These are phyloP conservation scores for Malurus elegans DNA, from an alignment of 2,113 vertebrate genomes.

Conservation along the genomic window DNA sequence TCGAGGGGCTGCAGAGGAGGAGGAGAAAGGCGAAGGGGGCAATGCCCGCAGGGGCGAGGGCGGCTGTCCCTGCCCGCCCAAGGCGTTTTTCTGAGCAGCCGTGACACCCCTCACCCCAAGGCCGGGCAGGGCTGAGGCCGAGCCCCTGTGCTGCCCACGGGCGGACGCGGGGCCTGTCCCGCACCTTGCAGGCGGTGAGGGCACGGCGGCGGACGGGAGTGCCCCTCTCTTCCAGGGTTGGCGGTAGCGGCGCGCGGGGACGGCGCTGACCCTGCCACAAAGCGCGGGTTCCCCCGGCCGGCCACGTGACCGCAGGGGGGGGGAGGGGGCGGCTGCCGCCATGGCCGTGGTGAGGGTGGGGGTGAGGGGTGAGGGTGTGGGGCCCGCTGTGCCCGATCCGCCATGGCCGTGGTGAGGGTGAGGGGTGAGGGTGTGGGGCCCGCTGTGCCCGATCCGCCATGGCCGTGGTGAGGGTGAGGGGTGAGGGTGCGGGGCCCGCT, in stretches of 20 bases:
- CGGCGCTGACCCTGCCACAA: constrained; percentile 85
- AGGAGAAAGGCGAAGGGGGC: too few species aligned
- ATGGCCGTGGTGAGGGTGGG: too few species aligned
- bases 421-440: too few species aligned
- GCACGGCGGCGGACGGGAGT: not conserved
- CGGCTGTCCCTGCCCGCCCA: not conserved
- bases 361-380: too few species aligned
- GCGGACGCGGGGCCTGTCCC: not conserved
- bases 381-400: accelerated
- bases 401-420: too few species aligned
- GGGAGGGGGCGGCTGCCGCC: not conserved
- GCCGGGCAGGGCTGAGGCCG: not conserved
- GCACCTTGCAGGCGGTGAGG: accelerated
- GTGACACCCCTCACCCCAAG: accelerated
- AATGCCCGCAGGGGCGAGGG: too few species aligned
- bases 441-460: too few species aligned
- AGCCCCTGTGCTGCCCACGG: not conserved
- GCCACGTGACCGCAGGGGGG: not conserved
- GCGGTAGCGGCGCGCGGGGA: constrained; percentile 76
- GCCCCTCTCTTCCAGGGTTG: constrained; percentile 70
- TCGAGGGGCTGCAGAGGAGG: not conserved
- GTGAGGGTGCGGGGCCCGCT: too few species aligned
- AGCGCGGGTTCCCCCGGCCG: constrained; percentile 83
- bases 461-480: too few species aligned
- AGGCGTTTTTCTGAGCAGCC: not conserved